Percentiles rank a stretch among this genome's conserved stretches.
phyloP scores from a whole-genome alignment of 2,888 invertebrate genomes.

The Stegana nigrithorax region DNA sequence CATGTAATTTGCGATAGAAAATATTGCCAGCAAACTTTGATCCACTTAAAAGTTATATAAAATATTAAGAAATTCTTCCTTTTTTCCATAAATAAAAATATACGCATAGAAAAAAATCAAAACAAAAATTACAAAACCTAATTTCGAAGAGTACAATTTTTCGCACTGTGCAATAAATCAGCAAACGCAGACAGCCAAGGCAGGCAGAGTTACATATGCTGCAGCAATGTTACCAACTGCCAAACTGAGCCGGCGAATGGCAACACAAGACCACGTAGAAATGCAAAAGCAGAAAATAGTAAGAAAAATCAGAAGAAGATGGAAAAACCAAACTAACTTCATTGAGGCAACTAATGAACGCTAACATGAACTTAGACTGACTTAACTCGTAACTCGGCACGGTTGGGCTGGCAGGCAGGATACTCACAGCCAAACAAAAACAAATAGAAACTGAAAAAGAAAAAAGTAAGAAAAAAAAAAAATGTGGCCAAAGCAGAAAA shows the following conservation, averaged over 20 bases:
- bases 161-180: too few relatives aligned
- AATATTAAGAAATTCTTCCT: too few relatives aligned
- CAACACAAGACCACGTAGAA: not conserved
- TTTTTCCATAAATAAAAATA: too few relatives aligned
- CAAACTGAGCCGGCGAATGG: too few relatives aligned
- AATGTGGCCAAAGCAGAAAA: not conserved
- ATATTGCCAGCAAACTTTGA: too few relatives aligned
- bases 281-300: not conserved
- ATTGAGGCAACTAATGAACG: conserved; percentile 40
- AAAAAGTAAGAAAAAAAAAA: not conserved
- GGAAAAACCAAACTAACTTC: not conserved
- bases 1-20: not conserved
- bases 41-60: not conserved
- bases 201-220: too few relatives aligned
- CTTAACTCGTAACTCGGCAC: too few relatives aligned
- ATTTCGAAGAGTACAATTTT: too few relatives aligned
- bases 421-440: conserved; percentile 38
- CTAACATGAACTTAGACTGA: conserved; percentile 14
- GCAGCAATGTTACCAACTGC: too few relatives aligned
- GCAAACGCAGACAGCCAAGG: conserved; percentile 8
- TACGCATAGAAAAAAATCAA: not conserved
- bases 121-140: too few relatives aligned
- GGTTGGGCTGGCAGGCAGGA: conserved; percentile 37
- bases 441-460: not conserved
- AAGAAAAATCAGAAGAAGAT: not conserved